phyloP scores from a whole-genome alignment of 64 coral and sea anemone genomes.

The Catalaphyllia jardinei region DNA sequence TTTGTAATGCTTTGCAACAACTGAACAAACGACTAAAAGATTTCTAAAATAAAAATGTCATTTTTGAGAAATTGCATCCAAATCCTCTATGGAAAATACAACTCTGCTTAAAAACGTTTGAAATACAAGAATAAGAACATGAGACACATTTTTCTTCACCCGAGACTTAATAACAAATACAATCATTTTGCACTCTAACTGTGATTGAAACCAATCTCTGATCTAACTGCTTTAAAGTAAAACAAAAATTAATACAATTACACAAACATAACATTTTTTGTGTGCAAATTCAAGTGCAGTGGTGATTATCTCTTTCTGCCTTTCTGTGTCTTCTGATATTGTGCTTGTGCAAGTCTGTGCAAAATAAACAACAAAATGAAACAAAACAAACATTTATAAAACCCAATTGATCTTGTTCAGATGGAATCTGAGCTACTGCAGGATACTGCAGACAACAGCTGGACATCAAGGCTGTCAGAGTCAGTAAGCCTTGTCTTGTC shows the following conservation, averaged over 20 bases:
- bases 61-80: background rate
- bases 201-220: background rate
- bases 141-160: background rate
- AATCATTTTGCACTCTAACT: background rate
- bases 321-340: conserved; percentile 74
- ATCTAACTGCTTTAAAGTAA: background rate
- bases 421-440: background rate
- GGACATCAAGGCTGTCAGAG: background rate
- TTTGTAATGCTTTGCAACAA: too few relatives aligned
- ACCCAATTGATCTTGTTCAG: background rate
- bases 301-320: conserved; percentile 70
- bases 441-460: background rate
- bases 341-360: conserved; percentile 84
- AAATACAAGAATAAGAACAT: background rate
- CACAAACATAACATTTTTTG: background rate
- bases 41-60: background rate
- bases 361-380: conserved; percentile 67
- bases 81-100: background rate
- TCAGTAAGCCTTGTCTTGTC: background rate
- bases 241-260: background rate
- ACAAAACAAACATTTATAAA: conserved; percentile 4
- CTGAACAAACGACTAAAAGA: background rate
- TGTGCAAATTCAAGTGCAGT: background rate
- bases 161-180: background rate
- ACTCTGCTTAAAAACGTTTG: background rate